These are phyloP conservation scores for Agrotis segetum DNA, from an alignment of 2,888 invertebrate species.

Conservation along the genomic window DNA sequence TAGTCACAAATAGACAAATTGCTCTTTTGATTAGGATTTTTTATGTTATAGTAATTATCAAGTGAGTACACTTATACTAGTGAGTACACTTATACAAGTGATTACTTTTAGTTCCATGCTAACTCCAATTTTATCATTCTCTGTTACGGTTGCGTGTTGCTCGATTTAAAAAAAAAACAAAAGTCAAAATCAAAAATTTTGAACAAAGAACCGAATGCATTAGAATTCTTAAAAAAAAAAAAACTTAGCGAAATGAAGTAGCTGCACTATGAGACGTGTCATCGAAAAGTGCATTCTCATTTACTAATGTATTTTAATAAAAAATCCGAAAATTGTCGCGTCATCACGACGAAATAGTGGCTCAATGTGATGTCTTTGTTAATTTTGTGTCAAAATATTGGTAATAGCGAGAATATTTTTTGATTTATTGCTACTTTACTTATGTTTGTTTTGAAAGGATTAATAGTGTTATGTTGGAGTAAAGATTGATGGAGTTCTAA, in stretches of 20 bases:
- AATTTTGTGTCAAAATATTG: constrained; percentile 61
- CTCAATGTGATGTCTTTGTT: constrained; percentile 68
- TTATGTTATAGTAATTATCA: too few relatives aligned
- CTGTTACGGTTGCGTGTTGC: neutral
- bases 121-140: neutral
- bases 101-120: too few relatives aligned
- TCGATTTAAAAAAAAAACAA: neutral
- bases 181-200: neutral
- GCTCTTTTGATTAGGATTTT: too few relatives aligned
- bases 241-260: constrained; percentile 56
- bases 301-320: constrained; percentile 68
- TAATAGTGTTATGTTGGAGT: neutral
- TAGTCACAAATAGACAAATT: too few relatives aligned
- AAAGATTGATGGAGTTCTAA: constrained; percentile 28
- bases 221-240: constrained; percentile 25
- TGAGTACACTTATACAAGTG: too few relatives aligned
- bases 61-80: too few relatives aligned
- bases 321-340: constrained; percentile 63
- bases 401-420: constrained; percentile 25
- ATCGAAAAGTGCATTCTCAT: constrained; percentile 66
- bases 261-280: constrained; percentile 58
- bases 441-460: constrained; percentile 40
- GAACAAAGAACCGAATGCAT: constrained; percentile 16
- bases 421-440: constrained; percentile 47
- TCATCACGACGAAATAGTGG: constrained; percentile 60